phyloP scores from a whole-genome alignment of 1,140 invertebrate genomes.

The Neotoxoptera formosana region DNA sequence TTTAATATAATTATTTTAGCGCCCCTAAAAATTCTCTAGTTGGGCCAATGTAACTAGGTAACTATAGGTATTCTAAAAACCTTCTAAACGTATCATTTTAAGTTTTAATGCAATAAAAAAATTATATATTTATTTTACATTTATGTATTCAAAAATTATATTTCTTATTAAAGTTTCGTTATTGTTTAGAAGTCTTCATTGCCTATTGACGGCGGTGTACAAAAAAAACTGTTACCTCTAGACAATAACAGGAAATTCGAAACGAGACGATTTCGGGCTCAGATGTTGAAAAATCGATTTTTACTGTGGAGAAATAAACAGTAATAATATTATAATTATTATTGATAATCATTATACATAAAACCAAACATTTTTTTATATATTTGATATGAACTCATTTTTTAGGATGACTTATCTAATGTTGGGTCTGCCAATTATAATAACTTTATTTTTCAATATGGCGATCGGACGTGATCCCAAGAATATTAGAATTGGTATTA shows the following conservation, averaged over 20 bases:
- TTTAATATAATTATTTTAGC: background rate
- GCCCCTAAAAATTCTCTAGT: background rate
- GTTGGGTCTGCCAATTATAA: slow-evolving; percentile 86
- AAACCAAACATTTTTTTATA: background rate
- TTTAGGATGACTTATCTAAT: slow-evolving; percentile 85
- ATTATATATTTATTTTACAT: background rate
- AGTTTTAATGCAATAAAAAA: background rate
- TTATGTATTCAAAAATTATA: background rate
- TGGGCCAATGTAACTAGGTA: background rate
- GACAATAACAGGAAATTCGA: slow-evolving; percentile 58
- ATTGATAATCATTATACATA: background rate
- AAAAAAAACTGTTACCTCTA: slow-evolving; percentile 55
- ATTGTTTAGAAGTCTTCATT: slow-evolving; percentile 28
- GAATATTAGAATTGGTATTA: slow-evolving; percentile 81
- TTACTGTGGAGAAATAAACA: slow-evolving; percentile 69
- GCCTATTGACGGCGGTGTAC: background rate
- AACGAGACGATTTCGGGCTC: slow-evolving; percentile 60
- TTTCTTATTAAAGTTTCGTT: background rate
- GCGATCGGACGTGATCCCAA: slow-evolving; percentile 90
- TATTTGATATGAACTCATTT: slow-evolving; percentile 48
- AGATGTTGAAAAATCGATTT: slow-evolving; percentile 61
- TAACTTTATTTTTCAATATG: slow-evolving; percentile 92
- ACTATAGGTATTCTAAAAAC: background rate
- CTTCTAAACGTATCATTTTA: background rate
- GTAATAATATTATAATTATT: slow-evolving; percentile 62